Conservation (phyloP, 1,140 invertebrate species). For the Cotesia chilonis region DNA sequence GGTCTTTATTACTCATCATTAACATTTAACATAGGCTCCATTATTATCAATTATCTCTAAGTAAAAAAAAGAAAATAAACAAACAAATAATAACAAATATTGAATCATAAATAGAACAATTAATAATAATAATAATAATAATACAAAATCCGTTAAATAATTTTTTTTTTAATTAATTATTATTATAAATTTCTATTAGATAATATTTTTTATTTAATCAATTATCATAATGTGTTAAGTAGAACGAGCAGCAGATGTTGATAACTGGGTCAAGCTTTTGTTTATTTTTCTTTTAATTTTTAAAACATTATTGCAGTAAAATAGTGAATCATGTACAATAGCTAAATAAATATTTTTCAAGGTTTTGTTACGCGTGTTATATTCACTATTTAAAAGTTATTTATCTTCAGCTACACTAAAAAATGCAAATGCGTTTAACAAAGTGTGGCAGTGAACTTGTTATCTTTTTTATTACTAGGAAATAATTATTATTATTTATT, state of each 20-base stretch:
- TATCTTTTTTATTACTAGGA: too few species aligned
- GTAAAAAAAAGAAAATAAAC: background rate
- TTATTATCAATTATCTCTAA: background rate
- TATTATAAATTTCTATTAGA: background rate
- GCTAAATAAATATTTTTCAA: conserved; percentile 48
- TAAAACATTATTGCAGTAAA: background rate
- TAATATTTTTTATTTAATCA: too few species aligned
- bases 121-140: background rate
- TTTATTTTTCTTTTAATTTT: conserved; percentile 49
- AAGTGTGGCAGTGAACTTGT: too few species aligned
- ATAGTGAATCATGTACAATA: conserved; percentile 1
- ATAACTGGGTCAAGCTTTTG: conserved; percentile 59
- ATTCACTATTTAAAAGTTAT: background rate
- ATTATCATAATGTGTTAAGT: too few species aligned
- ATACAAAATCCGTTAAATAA: too few species aligned
- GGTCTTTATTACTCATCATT: too few species aligned
- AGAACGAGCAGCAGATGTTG: conserved; percentile 10
- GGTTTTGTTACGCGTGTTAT: conserved; percentile 37
- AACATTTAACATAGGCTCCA: too few species aligned
- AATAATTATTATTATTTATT: too few species aligned
- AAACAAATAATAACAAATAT: background rate
- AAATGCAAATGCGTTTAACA: too few species aligned
- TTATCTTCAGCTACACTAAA: too few species aligned
- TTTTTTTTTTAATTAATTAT: background rate
- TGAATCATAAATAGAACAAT: background rate